Conservation (phyloP, 2,113 vertebrate genomes). For the Brienomyrus brachyistius region DNA sequence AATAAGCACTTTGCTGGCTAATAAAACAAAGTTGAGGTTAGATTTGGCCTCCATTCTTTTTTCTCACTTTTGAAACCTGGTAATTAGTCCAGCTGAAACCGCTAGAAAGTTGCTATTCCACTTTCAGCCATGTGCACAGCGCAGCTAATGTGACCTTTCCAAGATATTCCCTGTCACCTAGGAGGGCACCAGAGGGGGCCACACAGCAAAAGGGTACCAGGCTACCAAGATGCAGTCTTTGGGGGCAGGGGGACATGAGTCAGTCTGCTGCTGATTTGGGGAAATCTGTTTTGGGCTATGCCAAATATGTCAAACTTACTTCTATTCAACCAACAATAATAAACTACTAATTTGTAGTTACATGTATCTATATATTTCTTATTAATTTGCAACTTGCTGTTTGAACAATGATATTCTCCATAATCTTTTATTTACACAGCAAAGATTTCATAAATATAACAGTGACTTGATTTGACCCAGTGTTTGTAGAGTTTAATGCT, state of each 20-base stretch:
- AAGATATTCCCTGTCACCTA: slow-evolving; percentile 46
- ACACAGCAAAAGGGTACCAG: slow-evolving; percentile 46
- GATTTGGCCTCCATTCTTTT: not conserved
- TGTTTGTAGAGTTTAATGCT: not conserved
- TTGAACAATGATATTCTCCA: not conserved
- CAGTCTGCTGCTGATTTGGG: not conserved
- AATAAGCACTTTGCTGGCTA: not conserved
- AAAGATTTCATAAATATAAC: not conserved
- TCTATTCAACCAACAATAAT: not conserved
- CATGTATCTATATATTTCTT: not conserved
- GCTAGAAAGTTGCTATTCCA: slow-evolving; percentile 37
- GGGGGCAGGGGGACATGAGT: slow-evolving; percentile 20
- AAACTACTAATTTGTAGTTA: not conserved
- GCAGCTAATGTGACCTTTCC: slow-evolving; percentile 54
- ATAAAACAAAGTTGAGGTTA: not conserved
- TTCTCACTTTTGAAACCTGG: not conserved
- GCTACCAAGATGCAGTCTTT: slow-evolving; percentile 21
- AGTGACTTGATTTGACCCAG: not conserved
- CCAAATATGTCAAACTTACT: not conserved
- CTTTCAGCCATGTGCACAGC: slow-evolving; percentile 37
- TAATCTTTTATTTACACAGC: not conserved
- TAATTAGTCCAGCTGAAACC: not conserved
- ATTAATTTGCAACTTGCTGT: not conserved
- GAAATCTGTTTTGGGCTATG: slow-evolving; percentile 1
- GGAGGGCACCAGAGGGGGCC: slow-evolving; percentile 27